Evolutionary conservation across 2,888 invertebrate species (phyloP).

Genomic region (Hymenopus coronatus): DNA sequence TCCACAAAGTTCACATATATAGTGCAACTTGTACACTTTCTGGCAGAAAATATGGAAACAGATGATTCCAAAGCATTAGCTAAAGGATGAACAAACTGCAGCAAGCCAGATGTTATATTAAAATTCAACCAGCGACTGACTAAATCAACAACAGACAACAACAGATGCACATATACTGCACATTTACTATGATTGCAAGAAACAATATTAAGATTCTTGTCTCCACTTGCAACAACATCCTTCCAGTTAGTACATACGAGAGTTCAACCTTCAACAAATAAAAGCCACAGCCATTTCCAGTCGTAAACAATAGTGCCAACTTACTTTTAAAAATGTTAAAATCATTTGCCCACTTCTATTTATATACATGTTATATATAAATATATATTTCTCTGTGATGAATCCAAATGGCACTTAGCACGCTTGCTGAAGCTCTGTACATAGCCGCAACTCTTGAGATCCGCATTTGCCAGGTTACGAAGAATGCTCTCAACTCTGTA

Average conservation of each 20-base stretch:
- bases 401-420: background rate
- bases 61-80: background rate
- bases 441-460: background rate
- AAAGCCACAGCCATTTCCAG: background rate
- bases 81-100: background rate
- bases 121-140: too few species aligned
- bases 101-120: background rate
- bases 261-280: background rate
- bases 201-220: background rate
- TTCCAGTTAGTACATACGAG: background rate
- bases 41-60: background rate
- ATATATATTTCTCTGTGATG: background rate
- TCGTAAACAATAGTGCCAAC: background rate
- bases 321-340: background rate
- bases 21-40: background rate
- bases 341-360: background rate
- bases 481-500: constrained; percentile 2
- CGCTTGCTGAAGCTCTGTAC: background rate
- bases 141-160: too few species aligned
- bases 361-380: background rate
- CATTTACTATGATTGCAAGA: background rate
- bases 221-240: background rate
- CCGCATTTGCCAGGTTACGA: background rate
- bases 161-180: too few species aligned
- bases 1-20: background rate